A percentile compares a stretch with the other conserved stretches of the same genome.
phyloP scores from a whole-genome alignment of 2,888 invertebrate species.

The Ophion costatus region DNA sequence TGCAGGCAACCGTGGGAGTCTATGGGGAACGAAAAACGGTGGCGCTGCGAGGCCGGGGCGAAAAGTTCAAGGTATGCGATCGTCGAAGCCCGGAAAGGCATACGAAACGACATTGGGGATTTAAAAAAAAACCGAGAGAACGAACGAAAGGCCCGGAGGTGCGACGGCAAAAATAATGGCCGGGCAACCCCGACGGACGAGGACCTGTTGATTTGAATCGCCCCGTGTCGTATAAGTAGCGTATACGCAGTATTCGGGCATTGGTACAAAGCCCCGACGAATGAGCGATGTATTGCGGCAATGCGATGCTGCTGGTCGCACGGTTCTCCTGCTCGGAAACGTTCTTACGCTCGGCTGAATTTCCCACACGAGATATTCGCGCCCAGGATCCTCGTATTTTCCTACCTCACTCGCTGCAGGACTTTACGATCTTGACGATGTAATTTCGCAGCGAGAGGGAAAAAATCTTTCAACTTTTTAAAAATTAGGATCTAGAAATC shows the following conservation, averaged over 20 bases:
- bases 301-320: background rate
- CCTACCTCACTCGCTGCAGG: background rate
- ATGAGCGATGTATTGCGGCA: slow-evolving; percentile 28
- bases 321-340: background rate
- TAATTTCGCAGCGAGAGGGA: background rate
- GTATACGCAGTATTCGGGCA: slow-evolving; percentile 18
- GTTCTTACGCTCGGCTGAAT: background rate
- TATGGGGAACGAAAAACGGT: no score
- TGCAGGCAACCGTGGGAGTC: no score
- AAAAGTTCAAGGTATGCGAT: no score
- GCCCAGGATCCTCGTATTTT: background rate
- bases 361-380: background rate
- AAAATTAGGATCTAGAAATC: background rate
- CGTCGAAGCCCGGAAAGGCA: no score
- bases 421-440: background rate
- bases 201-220: slow-evolving; percentile 15
- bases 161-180: background rate
- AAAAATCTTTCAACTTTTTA: background rate
- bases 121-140: background rate
- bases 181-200: background rate
- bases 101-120: background rate
- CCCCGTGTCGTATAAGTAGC: slow-evolving; percentile 12
- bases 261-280: slow-evolving; percentile 38
- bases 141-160: background rate
- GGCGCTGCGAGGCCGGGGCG: no score